Percentiles rank a stretch among this genome's conserved stretches.
Conservation (phyloP, 2,797 vertebrate species). For the Allobates femoralis region DNA sequence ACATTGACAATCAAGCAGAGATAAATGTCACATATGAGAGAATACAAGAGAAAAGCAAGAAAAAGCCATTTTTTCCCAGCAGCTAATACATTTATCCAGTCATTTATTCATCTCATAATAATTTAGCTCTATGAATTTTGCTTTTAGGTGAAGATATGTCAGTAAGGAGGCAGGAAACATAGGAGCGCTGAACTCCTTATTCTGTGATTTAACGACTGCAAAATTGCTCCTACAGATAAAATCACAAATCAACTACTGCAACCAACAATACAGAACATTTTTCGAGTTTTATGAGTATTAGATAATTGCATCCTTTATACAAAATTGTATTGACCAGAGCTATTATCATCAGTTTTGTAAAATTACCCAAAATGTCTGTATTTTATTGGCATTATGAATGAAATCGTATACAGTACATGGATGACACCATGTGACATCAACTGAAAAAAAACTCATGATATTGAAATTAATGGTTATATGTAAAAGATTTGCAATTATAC, state of each 20-base stretch:
- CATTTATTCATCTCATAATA: background rate
- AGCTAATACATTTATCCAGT: background rate
- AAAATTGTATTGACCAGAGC: too few relatives aligned
- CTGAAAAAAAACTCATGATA: too few relatives aligned
- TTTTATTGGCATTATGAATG: too few relatives aligned
- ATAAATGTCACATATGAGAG: background rate
- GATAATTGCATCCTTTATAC: too few relatives aligned
- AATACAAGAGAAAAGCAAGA: background rate
- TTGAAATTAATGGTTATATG: too few relatives aligned
- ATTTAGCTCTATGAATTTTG: background rate
- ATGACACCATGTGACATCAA: too few relatives aligned
- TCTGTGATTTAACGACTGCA: background rate
- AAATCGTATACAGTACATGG: too few relatives aligned
- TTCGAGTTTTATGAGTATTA: too few relatives aligned
- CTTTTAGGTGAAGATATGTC: background rate
- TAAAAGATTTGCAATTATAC: too few relatives aligned
- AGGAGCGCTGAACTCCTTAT: too few relatives aligned
- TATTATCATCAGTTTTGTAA: too few relatives aligned
- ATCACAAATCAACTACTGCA: background rate
- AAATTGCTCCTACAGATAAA: background rate
- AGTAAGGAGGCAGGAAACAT: background rate
- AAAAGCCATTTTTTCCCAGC: background rate
- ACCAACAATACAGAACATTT: background rate
- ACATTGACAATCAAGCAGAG: background rate
- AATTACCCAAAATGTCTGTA: too few relatives aligned